Conservation (phyloP, 2,113 vertebrate genomes). For the Nibea albiflora region DNA sequence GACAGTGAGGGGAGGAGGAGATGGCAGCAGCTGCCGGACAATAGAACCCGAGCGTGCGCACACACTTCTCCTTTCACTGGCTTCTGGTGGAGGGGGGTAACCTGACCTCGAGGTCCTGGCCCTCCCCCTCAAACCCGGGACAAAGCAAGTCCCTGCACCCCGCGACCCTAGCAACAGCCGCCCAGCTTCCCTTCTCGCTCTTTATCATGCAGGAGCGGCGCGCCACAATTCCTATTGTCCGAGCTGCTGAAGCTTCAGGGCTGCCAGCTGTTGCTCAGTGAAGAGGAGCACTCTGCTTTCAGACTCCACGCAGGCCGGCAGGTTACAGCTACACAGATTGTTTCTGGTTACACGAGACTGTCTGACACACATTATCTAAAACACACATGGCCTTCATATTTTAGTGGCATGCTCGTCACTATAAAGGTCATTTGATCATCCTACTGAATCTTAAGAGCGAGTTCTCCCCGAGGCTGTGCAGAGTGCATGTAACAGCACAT, state of each 20-base stretch:
- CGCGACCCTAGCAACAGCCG: constrained; percentile 44
- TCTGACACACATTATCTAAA: not conserved
- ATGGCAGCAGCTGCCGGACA: constrained; percentile 71
- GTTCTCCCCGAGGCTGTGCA: constrained; percentile 34
- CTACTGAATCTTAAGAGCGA: not conserved
- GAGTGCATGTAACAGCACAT: constrained; percentile 37
- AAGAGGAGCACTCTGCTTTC: constrained; percentile 23
- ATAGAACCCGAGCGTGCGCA: constrained; percentile 52
- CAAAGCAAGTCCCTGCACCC: constrained; percentile 66
- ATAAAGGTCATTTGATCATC: not conserved
- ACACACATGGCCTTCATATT: constrained; percentile 15
- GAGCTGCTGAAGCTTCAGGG: constrained; percentile 7
- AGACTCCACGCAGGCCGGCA: not conserved
- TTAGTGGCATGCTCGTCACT: not conserved
- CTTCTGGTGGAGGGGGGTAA: constrained; percentile 59
- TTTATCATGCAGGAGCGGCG: constrained; percentile 50
- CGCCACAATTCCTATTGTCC: constrained; percentile 58
- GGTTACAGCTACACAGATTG: not conserved
- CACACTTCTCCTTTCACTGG: constrained; percentile 71
- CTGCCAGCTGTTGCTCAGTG: constrained; percentile 73
- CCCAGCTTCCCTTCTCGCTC: constrained; percentile 20
- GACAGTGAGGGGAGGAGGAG: constrained; percentile 8
- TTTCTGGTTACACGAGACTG: not conserved
- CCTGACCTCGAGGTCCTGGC: constrained; percentile 62
- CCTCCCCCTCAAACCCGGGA: constrained; percentile 64